These are phyloP conservation scores for Excalfactoria chinensis DNA, from an alignment of 2,113 vertebrate species.

Conservation along the genomic window DNA sequence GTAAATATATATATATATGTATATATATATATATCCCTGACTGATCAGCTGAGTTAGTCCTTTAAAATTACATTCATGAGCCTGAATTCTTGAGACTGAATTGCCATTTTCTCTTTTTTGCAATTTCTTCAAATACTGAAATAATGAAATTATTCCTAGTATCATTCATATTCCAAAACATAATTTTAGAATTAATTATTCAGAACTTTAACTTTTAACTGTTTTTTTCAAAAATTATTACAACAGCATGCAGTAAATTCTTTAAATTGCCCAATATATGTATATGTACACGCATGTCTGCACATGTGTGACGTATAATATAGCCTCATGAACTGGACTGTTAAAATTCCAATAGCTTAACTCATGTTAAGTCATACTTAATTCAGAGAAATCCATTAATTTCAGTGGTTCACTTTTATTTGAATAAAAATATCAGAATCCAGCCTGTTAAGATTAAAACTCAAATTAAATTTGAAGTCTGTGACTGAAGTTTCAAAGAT, in stretches of 20 bases:
- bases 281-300: not conserved
- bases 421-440: constrained; percentile 36
- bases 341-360: not conserved
- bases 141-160: not conserved
- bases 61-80: not conserved
- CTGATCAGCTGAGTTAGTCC: not conserved
- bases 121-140: not conserved
- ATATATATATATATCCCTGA: not conserved
- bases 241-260: not conserved
- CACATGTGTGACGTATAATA: not conserved
- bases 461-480: constrained; percentile 36
- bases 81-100: not conserved
- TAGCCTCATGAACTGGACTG: not conserved
- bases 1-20: not conserved
- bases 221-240: not conserved
- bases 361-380: not conserved
- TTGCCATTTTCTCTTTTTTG: not conserved
- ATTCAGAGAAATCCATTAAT: constrained; percentile 11
- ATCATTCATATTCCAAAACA: not conserved
- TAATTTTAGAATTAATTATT: not conserved
- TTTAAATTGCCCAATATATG: not conserved
- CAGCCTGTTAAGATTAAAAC: constrained; percentile 42
- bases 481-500: constrained; percentile 47
- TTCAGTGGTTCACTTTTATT: constrained; percentile 2
- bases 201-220: not conserved